Base-by-base conservation (phyloP, 2,888 invertebrate genomes). In the Cistogaster globosa region DNA sequence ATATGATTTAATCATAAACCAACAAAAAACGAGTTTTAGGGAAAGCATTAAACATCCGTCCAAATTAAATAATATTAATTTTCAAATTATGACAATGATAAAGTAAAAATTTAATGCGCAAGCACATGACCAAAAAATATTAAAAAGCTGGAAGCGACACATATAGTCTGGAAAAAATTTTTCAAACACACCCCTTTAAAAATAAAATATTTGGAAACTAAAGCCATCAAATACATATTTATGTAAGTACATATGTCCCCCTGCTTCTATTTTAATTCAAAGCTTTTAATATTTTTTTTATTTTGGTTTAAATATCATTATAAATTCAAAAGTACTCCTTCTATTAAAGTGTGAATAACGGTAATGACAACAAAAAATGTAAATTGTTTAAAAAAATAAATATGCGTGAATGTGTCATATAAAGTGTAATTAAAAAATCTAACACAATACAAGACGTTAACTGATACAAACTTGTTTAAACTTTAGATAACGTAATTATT, bases 401-500 rank as follows among this genome's bases (percentile, higher is more conserved):
- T 69, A 63, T 48, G 58, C 38, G n/a, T 51, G 51, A 83, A 68
- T 68, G 72, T 81, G 57, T 74, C 77, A 69, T 42, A 68, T 77
- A 62, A 80, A 71, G 62, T 55, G 72, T 62, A 74, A 76, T 84
- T 81, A 77, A 71, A 80, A 72, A 78, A 75, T 82, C 69, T 75
- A 65, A 78, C 57, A 79, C 58, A 74, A 65, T 57, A 45, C 55
- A 11, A 53, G 60, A 36, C 75, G 51, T 63, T 81, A 78, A 69
- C 62, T 60, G 68, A 65, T 45, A 69, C 58, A 57, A 55, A 72
- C 69, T 77, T 75, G 53, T 75, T 78, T n/a, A n/a, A n/a, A n/a
- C n/a, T n/a, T n/a, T 69, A 75, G 82, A 85, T 85, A 82, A 82
- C 60, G 51, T 79, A 85, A 82, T 82, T 79, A 79, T 71, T 71